Evolutionary conservation across 2,888 invertebrate species (phyloP).

Genomic region (Chalcis sispes): DNA sequence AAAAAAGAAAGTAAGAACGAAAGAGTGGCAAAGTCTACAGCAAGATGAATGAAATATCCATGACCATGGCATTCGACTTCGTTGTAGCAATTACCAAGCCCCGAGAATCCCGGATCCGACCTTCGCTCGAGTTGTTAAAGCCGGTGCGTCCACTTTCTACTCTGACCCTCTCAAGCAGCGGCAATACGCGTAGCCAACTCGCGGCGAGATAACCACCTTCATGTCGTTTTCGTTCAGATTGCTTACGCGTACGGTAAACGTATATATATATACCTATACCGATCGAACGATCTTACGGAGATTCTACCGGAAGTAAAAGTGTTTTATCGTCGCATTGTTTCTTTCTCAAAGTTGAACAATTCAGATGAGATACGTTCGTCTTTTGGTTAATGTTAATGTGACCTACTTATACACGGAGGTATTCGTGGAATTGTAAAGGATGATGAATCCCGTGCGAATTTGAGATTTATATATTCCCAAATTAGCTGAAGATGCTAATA

Average conservation of each 20-base stretch:
- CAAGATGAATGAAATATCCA: constrained; percentile 65
- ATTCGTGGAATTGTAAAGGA: too few relatives aligned
- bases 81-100: not conserved
- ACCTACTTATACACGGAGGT: not conserved
- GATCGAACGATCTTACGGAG: constrained; percentile 1
- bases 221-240: constrained; percentile 72
- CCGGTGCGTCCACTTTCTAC: constrained; percentile 73
- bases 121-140: constrained; percentile 69
- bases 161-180: constrained; percentile 67
- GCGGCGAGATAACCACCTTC: constrained; percentile 59
- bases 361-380: not conserved
- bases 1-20: constrained; percentile 13
- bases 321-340: constrained; percentile 31
- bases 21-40: too few relatives aligned
- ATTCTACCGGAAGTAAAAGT: constrained; percentile 50
- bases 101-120: constrained; percentile 73
- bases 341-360: not conserved
- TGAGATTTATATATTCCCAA: not conserved
- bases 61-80: constrained; percentile 28
- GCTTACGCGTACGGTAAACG: not conserved
- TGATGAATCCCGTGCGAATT: too few relatives aligned
- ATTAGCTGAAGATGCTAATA: not conserved
- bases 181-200: not conserved
- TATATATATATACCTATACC: constrained; percentile 23
- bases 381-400: not conserved